Evolutionary conservation across 92 coral and sea anemone species (phyloP).

Genomic region (Micromussa lordhowensis): DNA sequence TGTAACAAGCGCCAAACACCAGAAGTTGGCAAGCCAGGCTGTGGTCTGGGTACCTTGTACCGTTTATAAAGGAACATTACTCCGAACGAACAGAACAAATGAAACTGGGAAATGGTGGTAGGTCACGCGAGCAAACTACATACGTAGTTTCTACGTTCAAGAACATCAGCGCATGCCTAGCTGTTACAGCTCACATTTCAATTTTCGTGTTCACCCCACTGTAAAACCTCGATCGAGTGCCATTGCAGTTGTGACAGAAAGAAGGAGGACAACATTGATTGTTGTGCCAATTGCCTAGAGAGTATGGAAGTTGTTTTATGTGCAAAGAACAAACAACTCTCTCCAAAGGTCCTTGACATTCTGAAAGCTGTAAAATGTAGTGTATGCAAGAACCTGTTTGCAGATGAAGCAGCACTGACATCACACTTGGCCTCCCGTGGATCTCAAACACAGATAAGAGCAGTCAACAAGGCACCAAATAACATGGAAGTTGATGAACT

Average conservation of each 20-base stretch:
- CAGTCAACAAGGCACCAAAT: conserved; percentile 55
- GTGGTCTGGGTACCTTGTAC: conserved; percentile 64
- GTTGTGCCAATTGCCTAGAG: conserved; percentile 48
- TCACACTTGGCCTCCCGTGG: conserved; percentile 49
- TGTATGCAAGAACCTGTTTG: conserved; percentile 50
- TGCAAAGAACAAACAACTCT: conserved; percentile 48
- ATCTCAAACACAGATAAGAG: conserved; percentile 23
- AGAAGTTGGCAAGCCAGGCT: conserved; percentile 27
- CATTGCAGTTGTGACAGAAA: conserved; percentile 68
- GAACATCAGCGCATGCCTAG: conserved; percentile 46
- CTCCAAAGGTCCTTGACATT: conserved; percentile 35
- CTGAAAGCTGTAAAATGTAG: conserved; percentile 55
- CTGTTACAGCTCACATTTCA: conserved; percentile 58
- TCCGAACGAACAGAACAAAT: conserved; percentile 32
- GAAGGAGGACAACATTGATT: conserved; percentile 42
- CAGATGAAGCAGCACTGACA: conserved; percentile 46
- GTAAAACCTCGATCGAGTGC: conserved; percentile 46
- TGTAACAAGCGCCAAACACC: too few relatives aligned
- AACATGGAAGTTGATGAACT: conserved; percentile 61
- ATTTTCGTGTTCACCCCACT: conserved; percentile 67
- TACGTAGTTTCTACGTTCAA: conserved; percentile 56
- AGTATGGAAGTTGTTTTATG: conserved; percentile 53
- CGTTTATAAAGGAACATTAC: conserved; percentile 55
- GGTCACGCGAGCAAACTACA: conserved; percentile 68
- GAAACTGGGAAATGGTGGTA: conserved; percentile 72